Evolutionary conservation across 30 jellyfish, hydroid and myxozoan species (phyloP).

Genomic region (Phacellophora camtschatica): DNA sequence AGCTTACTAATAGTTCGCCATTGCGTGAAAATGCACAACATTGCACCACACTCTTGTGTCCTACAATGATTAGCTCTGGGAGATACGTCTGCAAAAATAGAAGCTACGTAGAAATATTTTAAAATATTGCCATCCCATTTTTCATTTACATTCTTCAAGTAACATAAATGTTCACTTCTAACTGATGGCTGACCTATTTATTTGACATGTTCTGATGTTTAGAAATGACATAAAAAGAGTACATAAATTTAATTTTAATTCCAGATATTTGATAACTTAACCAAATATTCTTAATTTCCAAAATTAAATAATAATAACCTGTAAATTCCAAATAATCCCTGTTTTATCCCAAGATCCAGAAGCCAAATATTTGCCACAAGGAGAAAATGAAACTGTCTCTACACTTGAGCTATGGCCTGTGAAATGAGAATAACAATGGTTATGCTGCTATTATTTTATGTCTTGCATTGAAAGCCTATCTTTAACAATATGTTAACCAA

Average conservation of each 20-base stretch:
- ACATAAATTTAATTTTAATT: too few species aligned
- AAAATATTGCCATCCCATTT: neutral
- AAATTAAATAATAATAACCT: too few species aligned
- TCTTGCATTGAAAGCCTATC: too few species aligned
- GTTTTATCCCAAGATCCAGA: constrained; percentile 71
- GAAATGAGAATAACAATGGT: neutral
- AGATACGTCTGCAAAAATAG: constrained; percentile 1
- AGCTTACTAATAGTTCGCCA: constrained; percentile 50
- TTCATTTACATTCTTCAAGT: neutral
- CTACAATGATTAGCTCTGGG: constrained; percentile 49
- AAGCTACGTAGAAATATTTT: neutral
- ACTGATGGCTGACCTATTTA: too few species aligned
- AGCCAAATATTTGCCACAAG: constrained; percentile 27
- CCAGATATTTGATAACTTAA: too few species aligned
- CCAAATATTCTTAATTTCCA: too few species aligned
- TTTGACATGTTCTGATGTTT: too few species aligned
- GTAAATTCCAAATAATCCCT: constrained; percentile 57
- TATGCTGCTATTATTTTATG: too few species aligned
- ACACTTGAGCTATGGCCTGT: constrained; percentile 55
- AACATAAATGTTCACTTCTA: neutral
- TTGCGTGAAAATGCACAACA: constrained; percentile 70
- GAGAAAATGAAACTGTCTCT: constrained; percentile 63
- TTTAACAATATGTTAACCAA: too few species aligned
- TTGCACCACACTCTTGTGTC: constrained; percentile 59
- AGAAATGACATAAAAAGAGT: too few species aligned